Conservation (phyloP, 2,113 vertebrate genomes). For the Fregata magnificens region DNA sequence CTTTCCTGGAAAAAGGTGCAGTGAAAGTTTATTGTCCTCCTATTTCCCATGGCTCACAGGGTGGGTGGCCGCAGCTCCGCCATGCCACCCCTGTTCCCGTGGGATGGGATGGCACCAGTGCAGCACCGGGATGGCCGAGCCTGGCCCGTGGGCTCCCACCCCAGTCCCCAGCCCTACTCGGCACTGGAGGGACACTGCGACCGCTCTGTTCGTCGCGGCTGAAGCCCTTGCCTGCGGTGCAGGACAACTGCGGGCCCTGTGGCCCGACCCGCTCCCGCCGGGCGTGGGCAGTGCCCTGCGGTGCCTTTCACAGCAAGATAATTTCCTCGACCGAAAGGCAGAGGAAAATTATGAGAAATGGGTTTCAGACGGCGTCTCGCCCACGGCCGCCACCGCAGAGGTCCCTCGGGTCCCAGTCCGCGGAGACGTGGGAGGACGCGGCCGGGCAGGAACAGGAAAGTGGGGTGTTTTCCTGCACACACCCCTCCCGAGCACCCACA, state of each 20-base stretch:
- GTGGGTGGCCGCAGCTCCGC: not conserved
- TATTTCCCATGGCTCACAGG: not conserved
- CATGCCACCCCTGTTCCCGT: not conserved
- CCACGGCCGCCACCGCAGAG: not conserved
- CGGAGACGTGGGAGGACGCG: not conserved
- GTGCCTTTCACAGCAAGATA: not conserved
- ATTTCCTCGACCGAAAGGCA: not conserved
- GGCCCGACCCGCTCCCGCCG: not conserved
- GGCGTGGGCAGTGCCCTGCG: not conserved
- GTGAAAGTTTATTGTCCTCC: not conserved
- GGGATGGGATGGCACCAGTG: not conserved
- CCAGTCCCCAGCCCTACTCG: not conserved
- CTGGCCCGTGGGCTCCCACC: not conserved
- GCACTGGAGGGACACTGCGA: not conserved
- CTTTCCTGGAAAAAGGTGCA: not conserved
- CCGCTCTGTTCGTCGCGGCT: accelerated
- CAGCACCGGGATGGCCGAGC: not conserved
- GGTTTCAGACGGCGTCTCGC: not conserved
- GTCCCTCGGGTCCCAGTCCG: not conserved
- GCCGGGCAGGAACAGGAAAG: not conserved
- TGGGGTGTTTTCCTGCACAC: not conserved
- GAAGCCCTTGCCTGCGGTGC: not conserved
- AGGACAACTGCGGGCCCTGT: not conserved
- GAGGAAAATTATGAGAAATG: not conserved
- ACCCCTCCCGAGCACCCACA: not conserved